These are phyloP conservation scores for Lysandra bellargus DNA, from an alignment of 2,888 invertebrate genomes.

Conservation along the genomic window DNA sequence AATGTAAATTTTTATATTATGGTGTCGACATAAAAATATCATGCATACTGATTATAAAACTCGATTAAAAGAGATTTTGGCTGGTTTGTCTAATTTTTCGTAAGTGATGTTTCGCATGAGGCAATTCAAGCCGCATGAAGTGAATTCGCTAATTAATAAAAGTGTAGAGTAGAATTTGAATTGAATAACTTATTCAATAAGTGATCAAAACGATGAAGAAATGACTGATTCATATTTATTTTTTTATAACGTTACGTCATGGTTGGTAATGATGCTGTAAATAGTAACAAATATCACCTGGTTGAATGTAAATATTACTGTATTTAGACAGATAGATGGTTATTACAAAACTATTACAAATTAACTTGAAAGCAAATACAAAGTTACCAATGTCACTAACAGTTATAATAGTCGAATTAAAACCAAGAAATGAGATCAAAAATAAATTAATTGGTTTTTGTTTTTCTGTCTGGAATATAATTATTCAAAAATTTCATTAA, in stretches of 20 bases:
- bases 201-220: conserved; percentile 21
- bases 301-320: conserved; percentile 14
- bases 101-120: conserved; percentile 10
- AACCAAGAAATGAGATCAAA: too few relatives aligned
- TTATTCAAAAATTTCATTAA: too few relatives aligned
- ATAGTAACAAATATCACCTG: conserved; percentile 13
- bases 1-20: background rate
- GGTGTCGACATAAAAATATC: background rate
- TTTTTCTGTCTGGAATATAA: too few relatives aligned
- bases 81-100: background rate
- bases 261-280: conserved; percentile 18
- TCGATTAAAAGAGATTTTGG: background rate
- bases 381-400: background rate
- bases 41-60: background rate
- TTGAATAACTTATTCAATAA: conserved; percentile 12
- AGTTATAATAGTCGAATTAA: too few relatives aligned
- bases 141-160: conserved; percentile 10
- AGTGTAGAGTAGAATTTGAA: background rate
- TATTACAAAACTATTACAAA: too few relatives aligned
- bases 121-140: background rate
- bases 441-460: too few relatives aligned
- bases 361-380: too few relatives aligned
- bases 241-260: conserved; percentile 6
- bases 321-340: background rate
- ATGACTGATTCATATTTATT: background rate